Base-by-base conservation (phyloP, 2,113 vertebrate genomes). In the Narcine bancroftii region DNA sequence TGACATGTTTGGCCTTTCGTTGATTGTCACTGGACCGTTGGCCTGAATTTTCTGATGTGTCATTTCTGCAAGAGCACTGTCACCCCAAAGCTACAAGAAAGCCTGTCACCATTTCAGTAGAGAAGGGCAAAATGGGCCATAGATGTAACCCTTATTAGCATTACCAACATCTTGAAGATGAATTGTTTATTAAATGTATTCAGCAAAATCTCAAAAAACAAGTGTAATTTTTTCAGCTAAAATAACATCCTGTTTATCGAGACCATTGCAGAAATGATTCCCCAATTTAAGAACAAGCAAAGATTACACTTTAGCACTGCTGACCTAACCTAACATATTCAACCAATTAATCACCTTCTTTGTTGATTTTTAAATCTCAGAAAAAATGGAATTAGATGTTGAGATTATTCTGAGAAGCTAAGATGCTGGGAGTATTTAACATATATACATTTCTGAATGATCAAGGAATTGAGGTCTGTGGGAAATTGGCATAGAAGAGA, bases 341-440 rank as follows among this genome's bases (percentile, higher is more conserved):
- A 85, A 95, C 95, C 94, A 93, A 93, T 93, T 94, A 94, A 95
- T 94, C 94, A 94, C 93, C 94, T 93, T 95, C 94, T 94, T 93
- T 95, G 96, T 56, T 95, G 94, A 96, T 96, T 95, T 94, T 94
- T 94, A 94, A 2, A 94, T 94, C 95, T 97, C 96, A 97, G 93
- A 95, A 92, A n/a, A 97, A 96, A 97, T 97, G 95, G 95, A 95
- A 94, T 95, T 95, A 96, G 96, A 97, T 96, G 94, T 95, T 2
- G 60, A 63, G 60, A 11, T n/a, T 11, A 11, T 63, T 94, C 95
- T 94, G 94, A 96, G 96, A 63, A 63, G 60, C 60, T 63, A 63
- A 15, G 17, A n/a, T n/a, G n/a, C n/a, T n/a, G n/a, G n/a, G n/a
- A n/a, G 60, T 11, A 63, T 63, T 63, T 63, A 11, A 63, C 9